Evolutionary conservation across 2,888 invertebrate species (phyloP).

Genomic region (Deilephila elpenor): DNA sequence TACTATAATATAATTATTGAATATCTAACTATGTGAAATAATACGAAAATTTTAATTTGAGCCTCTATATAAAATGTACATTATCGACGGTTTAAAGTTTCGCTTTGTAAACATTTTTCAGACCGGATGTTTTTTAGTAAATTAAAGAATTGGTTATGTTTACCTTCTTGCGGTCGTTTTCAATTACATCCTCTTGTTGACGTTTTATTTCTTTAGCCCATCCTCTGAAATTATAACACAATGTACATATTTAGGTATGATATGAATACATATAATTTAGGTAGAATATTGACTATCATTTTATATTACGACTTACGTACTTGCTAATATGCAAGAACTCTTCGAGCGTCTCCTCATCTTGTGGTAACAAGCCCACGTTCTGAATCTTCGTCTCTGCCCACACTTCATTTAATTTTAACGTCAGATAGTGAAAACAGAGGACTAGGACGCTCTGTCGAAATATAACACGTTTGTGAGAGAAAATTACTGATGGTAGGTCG

Average conservation of each 20-base stretch:
- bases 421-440: constrained; percentile 68
- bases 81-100: neutral
- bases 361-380: constrained; percentile 43
- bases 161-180: constrained; percentile 58
- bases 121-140: neutral
- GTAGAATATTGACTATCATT: neutral
- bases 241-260: neutral
- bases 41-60: too few relatives aligned
- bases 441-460: constrained; percentile 58
- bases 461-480: neutral
- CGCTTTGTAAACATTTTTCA: neutral
- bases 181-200: constrained; percentile 64
- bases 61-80: neutral
- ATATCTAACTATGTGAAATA: too few relatives aligned
- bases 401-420: constrained; percentile 66
- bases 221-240: constrained; percentile 59
- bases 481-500: neutral
- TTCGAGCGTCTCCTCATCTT: constrained; percentile 55
- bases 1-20: too few relatives aligned
- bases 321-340: constrained; percentile 65
- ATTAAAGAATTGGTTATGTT: constrained; percentile 33
- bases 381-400: constrained; percentile 62
- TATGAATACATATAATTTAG: too few relatives aligned
- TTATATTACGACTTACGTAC: constrained; percentile 42
- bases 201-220: constrained; percentile 69